These are phyloP conservation scores for Bombus fervidus DNA, from an alignment of 1,140 invertebrate species.

Conservation along the genomic window DNA sequence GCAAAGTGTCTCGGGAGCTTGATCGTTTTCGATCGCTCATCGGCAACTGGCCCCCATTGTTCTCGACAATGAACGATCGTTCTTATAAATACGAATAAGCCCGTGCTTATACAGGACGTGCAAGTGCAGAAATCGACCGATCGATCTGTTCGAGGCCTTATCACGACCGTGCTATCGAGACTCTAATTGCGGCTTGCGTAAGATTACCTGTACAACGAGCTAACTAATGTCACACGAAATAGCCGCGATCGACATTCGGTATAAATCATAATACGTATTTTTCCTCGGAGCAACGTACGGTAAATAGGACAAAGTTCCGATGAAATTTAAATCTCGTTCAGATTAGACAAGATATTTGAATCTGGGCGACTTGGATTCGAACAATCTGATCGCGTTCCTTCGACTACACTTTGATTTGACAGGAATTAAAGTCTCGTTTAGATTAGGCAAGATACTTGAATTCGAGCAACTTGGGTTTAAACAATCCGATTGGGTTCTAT, in stretches of 20 bases:
- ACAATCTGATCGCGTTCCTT: background rate
- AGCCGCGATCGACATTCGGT: background rate
- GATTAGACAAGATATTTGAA: background rate
- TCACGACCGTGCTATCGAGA: constrained; percentile 13
- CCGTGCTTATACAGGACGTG: constrained; percentile 13
- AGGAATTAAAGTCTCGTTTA: background rate
- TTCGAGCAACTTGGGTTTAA: too few relatives aligned
- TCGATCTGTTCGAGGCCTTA: constrained; percentile 43
- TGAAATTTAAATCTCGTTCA: background rate
- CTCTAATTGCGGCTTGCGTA: constrained; percentile 60
- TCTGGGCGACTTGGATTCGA: background rate
- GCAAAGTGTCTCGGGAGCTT: constrained; percentile 25
- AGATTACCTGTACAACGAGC: constrained; percentile 50
- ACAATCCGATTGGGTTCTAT: too few relatives aligned
- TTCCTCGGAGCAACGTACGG: background rate
- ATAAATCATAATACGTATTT: constrained; percentile 19
- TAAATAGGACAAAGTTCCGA: too few relatives aligned
- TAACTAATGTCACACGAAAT: constrained; percentile 53
- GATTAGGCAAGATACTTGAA: too few relatives aligned
- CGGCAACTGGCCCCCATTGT: constrained; percentile 48
- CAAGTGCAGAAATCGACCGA: constrained; percentile 60
- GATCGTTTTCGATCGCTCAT: constrained; percentile 29
- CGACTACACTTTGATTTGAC: background rate
- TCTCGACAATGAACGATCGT: constrained; percentile 45
- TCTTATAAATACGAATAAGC: constrained; percentile 53